These are phyloP conservation scores for Acanthaster planci DNA, from an alignment of 35 echinoderm and acorn worm species.

Conservation along the genomic window DNA sequence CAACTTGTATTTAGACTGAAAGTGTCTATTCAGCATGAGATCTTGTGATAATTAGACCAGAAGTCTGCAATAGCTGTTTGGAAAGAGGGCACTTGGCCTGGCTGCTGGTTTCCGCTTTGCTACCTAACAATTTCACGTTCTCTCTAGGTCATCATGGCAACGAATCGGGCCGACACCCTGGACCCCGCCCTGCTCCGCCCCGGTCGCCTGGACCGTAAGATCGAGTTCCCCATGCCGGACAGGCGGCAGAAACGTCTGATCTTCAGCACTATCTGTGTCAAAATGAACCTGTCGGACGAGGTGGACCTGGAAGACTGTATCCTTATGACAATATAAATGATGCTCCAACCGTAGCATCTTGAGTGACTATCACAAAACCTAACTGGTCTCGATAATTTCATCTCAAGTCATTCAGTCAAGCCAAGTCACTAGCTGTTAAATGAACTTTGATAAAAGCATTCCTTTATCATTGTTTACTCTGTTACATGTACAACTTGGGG, in stretches of 20 bases:
- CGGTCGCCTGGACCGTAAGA: constrained; percentile 94
- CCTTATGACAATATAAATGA: constrained; percentile 63
- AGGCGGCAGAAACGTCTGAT: constrained; percentile 93
- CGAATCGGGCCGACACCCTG: constrained; percentile 93
- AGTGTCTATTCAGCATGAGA: too few relatives aligned
- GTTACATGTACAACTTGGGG: too few relatives aligned
- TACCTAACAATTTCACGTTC: too few relatives aligned
- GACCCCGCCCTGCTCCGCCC: constrained; percentile 92
- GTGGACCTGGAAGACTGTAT: constrained; percentile 99
- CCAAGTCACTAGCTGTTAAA: not conserved
- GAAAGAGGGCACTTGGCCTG: too few relatives aligned
- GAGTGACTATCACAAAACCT: too few relatives aligned
- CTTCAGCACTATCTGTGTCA: constrained; percentile 93
- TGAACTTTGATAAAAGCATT: too few relatives aligned
- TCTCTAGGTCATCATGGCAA: constrained; percentile 99
- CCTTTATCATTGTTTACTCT: too few relatives aligned
- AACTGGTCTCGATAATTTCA: not conserved
- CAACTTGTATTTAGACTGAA: too few relatives aligned
- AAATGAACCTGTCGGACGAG: constrained; percentile 96
- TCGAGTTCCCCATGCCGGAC: constrained; percentile 97
- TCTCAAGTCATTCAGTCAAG: not conserved
- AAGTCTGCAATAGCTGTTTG: too few relatives aligned
- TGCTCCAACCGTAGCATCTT: too few relatives aligned
- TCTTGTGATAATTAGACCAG: too few relatives aligned
- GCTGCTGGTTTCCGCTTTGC: too few relatives aligned